Evolutionary conservation across 1,140 invertebrate species (phyloP).

Genomic region (Pogonomyrmex barbatus): DNA sequence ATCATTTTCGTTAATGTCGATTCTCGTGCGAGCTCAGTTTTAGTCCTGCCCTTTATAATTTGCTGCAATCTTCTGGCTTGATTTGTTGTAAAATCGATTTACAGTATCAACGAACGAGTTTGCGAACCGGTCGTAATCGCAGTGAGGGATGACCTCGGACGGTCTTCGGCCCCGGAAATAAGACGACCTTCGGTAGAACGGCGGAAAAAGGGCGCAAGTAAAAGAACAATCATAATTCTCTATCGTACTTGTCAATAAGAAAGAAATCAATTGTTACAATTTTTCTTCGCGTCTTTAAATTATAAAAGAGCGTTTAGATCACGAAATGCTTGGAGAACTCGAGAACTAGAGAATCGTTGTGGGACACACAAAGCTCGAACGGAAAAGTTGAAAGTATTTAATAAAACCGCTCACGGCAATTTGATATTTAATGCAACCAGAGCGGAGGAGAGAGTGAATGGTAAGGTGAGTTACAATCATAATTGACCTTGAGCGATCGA

Average conservation of each 20-base stretch:
- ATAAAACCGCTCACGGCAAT: background rate
- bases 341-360: background rate
- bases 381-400: background rate
- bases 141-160: constrained; percentile 58
- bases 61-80: background rate
- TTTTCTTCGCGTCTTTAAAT: background rate
- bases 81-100: background rate
- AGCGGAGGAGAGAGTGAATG: constrained; percentile 57
- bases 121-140: constrained; percentile 42
- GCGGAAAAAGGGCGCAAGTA: background rate
- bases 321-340: background rate
- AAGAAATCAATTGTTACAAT: background rate
- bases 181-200: constrained; percentile 66
- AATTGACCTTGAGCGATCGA: constrained; percentile 45
- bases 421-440: constrained; percentile 1
- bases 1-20: background rate
- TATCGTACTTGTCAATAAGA: background rate
- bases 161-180: constrained; percentile 72
- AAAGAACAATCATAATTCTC: constrained; percentile 11
- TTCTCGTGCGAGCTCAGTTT: background rate
- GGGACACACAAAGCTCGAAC: too few relatives aligned
- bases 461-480: constrained; percentile 56
- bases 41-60: background rate
- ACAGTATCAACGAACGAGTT: constrained; percentile 18
- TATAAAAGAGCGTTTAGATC: background rate